phyloP scores from a whole-genome alignment of 2,113 vertebrate species.

The Ondatra zibethicus region DNA sequence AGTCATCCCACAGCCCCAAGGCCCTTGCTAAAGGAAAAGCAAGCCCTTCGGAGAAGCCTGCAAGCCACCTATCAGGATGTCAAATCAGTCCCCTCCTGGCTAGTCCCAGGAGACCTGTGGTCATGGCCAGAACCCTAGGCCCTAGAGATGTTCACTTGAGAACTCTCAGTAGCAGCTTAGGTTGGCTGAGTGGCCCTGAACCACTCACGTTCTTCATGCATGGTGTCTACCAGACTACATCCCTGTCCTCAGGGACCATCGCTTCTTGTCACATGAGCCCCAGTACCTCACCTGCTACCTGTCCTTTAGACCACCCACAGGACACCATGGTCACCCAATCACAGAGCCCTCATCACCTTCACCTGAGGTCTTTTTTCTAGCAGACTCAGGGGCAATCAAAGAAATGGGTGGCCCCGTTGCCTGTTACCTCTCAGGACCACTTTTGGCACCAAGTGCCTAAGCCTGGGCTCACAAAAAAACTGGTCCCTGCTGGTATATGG shows the following conservation, averaged over 20 bases:
- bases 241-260: background rate
- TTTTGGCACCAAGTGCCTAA: background rate
- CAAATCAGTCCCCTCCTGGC: background rate
- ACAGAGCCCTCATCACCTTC: background rate
- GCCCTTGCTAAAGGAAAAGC: background rate
- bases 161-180: background rate
- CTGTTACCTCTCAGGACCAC: background rate
- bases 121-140: background rate
- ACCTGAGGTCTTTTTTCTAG: background rate
- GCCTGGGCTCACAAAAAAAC: background rate
- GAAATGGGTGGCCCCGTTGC: background rate
- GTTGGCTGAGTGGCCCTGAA: background rate
- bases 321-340: too few relatives aligned
- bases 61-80: background rate
- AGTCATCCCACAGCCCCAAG: background rate
- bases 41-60: background rate
- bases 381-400: background rate
- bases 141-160: background rate
- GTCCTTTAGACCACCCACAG: background rate
- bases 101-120: too few relatives aligned
- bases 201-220: too few relatives aligned
- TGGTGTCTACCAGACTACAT: background rate
- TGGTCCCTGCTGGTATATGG: background rate
- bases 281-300: background rate
- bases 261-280: background rate